Evolutionary conservation across 2,797 vertebrate species (phyloP).

Genomic region (Pangasius krempfi): DNA sequence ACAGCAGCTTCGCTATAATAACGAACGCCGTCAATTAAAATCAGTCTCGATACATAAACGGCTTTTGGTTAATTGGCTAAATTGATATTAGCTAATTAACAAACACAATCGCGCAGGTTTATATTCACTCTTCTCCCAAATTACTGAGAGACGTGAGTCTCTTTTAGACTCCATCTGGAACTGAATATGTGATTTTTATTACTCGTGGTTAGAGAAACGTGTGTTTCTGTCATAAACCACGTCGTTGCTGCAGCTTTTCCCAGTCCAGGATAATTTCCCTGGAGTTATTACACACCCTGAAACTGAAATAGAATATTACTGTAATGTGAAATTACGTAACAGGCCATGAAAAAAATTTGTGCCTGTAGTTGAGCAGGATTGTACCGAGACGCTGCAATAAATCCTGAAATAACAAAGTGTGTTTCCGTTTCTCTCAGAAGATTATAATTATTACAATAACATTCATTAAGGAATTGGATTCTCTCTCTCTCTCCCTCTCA

Average conservation of each 20-base stretch:
- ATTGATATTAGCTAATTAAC: background rate
- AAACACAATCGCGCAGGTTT: background rate
- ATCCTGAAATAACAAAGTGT: background rate
- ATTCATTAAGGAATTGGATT: background rate
- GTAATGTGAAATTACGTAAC: slow-evolving; percentile 8
- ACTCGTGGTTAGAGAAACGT: background rate
- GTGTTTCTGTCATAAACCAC: slow-evolving; percentile 4
- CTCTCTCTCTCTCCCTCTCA: background rate
- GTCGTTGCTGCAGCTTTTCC: slow-evolving; percentile 4
- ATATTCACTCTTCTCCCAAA: background rate
- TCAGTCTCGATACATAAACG: background rate
- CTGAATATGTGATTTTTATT: background rate
- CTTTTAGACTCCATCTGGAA: background rate
- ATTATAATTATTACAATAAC: background rate
- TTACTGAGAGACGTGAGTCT: background rate
- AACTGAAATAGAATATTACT: slow-evolving; percentile 14
- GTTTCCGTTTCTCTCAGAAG: background rate
- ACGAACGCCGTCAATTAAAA: background rate
- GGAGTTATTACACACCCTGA: slow-evolving; percentile 25
- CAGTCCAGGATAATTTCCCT: slow-evolving; percentile 7
- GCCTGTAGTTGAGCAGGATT: background rate
- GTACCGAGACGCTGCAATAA: background rate
- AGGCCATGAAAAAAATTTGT: background rate
- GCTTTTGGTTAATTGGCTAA: background rate
- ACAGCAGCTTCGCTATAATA: background rate